A percentile compares a stretch with the other conserved stretches of the same genome.
Conservation (phyloP, 2,888 invertebrate genomes). For the Gandaritis pyraliata region DNA sequence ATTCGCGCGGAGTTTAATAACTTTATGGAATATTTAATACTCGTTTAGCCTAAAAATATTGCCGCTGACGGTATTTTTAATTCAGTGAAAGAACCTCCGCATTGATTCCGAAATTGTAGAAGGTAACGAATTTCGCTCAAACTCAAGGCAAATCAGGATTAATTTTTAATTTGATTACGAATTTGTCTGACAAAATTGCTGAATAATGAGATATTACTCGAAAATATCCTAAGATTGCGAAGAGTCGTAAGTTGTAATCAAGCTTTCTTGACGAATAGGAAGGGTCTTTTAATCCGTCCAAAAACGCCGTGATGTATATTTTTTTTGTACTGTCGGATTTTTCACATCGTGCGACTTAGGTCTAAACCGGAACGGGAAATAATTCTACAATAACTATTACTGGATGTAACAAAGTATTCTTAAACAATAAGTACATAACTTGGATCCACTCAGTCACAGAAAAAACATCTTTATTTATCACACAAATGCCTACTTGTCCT, state of each 20-base stretch:
- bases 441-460: too few species aligned
- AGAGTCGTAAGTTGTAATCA: slow-evolving; percentile 31
- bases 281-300: too few species aligned
- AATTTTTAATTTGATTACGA: slow-evolving; percentile 68
- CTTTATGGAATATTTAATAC: slow-evolving; percentile 42
- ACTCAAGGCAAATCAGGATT: slow-evolving; percentile 43
- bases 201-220: slow-evolving; percentile 47
- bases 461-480: too few species aligned
- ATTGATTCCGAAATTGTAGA: slow-evolving; percentile 36
- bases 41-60: slow-evolving; percentile 40
- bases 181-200: slow-evolving; percentile 51
- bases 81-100: slow-evolving; percentile 35
- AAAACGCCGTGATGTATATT: too few species aligned
- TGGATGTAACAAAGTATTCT: too few species aligned
- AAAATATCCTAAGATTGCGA: slow-evolving; percentile 22
- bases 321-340: too few species aligned
- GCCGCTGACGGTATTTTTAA: slow-evolving; percentile 45
- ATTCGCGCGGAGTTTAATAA: slow-evolving; percentile 37
- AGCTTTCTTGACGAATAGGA: slow-evolving; percentile 22
- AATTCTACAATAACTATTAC: too few species aligned
- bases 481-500: too few species aligned
- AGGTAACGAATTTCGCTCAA: slow-evolving; percentile 34
- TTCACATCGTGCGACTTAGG: too few species aligned
- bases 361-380: too few species aligned
- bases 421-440: too few species aligned